These are phyloP conservation scores for Pavo muticus DNA, from an alignment of 2,113 vertebrate species.

Conservation along the genomic window DNA sequence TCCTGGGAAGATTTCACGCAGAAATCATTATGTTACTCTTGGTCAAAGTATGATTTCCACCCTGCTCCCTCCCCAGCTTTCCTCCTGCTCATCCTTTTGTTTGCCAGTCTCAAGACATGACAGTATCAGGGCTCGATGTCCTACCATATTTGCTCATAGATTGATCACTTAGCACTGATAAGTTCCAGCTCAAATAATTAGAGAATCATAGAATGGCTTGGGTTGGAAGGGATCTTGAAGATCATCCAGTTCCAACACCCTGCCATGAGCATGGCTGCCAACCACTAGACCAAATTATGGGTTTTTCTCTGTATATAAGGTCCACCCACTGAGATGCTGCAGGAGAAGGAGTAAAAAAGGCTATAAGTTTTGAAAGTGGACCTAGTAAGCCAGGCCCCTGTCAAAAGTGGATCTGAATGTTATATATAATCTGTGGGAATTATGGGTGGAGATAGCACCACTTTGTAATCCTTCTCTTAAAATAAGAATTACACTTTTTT, in stretches of 20 bases:
- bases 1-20: not conserved
- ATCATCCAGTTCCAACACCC: not conserved
- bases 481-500: not conserved
- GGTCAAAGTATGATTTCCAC: not conserved
- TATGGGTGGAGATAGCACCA: not conserved
- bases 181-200: not conserved
- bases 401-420: not conserved
- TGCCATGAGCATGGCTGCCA: not conserved
- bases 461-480: not conserved
- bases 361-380: not conserved
- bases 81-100: not conserved
- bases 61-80: not conserved
- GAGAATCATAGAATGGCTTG: not conserved
- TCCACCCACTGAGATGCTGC: not conserved
- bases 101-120: accelerated
- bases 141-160: not conserved
- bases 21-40: accelerated
- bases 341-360: not conserved
- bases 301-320: not conserved
- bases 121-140: not conserved
- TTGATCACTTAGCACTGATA: not conserved
- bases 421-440: not conserved
- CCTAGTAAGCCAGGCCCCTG: not conserved
- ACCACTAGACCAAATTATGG: not conserved
- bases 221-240: not conserved